Evolutionary conservation across 2,888 invertebrate genomes (phyloP).

Genomic region (Pachycephus smyrnensis): DNA sequence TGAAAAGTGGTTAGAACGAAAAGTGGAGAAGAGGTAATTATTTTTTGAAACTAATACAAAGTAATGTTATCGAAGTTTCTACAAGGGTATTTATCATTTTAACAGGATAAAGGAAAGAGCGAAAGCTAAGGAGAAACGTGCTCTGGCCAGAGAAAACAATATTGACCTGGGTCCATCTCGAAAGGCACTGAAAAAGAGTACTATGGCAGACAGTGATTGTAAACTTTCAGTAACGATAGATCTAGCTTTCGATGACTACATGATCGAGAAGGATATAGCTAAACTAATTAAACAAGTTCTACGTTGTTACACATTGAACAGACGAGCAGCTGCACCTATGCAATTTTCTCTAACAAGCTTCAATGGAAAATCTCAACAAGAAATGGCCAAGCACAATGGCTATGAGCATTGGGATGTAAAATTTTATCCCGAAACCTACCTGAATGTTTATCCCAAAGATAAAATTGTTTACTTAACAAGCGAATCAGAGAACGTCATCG

Average conservation of each 20-base stretch:
- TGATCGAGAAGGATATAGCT: conserved; percentile 89
- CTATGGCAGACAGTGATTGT: conserved; percentile 76
- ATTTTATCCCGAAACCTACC: conserved; percentile 77
- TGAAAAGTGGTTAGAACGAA: conserved; percentile 79
- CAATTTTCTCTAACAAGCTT: conserved; percentile 88
- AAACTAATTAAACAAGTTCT: conserved; percentile 92
- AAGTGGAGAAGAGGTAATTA: conserved; percentile 74
- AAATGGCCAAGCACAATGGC: conserved; percentile 86
- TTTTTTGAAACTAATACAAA: background rate
- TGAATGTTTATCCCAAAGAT: conserved; percentile 79
- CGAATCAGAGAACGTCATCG: conserved; percentile 91
- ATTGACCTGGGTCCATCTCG: conserved; percentile 82
- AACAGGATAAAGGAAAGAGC: conserved; percentile 75
- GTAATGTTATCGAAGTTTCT: background rate
- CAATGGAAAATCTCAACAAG: conserved; percentile 77
- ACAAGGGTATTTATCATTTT: background rate
- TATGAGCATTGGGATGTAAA: conserved; percentile 93
- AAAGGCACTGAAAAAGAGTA: conserved; percentile 81
- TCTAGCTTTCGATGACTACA: conserved; percentile 89
- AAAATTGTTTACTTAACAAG: conserved; percentile 92
- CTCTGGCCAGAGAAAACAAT: conserved; percentile 78
- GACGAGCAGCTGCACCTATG: conserved; percentile 82
- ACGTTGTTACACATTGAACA: conserved; percentile 90
- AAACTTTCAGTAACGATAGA: conserved; percentile 85
- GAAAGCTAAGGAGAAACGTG: conserved; percentile 77